Evolutionary conservation across 2,113 vertebrate species (phyloP).

Genomic region (Aviceda subcristata): DNA sequence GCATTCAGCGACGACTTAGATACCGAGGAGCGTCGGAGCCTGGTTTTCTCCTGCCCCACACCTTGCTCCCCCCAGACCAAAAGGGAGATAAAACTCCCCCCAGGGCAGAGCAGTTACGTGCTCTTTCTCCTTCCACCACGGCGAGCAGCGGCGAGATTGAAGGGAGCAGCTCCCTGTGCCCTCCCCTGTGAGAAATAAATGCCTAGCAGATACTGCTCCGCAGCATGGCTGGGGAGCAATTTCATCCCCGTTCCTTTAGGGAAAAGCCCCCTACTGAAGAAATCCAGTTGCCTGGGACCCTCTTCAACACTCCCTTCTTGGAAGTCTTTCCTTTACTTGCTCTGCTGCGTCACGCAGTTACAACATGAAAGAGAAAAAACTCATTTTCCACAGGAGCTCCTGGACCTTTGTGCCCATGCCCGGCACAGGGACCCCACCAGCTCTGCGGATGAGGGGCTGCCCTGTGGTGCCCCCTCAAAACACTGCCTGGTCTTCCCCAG

Average conservation of each 20-base stretch:
- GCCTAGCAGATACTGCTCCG: background rate
- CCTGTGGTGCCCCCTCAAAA: background rate
- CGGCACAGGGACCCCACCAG: background rate
- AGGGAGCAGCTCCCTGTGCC: background rate
- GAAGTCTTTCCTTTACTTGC: background rate
- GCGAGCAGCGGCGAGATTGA: background rate
- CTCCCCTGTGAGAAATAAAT: background rate
- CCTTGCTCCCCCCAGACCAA: background rate
- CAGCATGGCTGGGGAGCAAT: background rate
- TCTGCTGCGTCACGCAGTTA: rapidly evolving
- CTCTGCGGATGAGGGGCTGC: background rate
- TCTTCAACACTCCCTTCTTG: background rate
- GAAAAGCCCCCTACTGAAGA: background rate
- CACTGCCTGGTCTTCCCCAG: background rate
- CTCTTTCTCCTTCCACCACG: background rate
- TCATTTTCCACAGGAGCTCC: background rate
- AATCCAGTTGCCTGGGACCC: background rate
- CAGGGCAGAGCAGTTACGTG: background rate
- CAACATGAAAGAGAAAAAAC: rapidly evolving
- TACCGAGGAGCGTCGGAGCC: background rate
- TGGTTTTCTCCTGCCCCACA: background rate
- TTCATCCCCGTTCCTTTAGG: background rate
- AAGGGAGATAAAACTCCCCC: background rate
- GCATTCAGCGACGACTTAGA: background rate
- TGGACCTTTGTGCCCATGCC: background rate